Conservation (phyloP, 2,888 invertebrate species). For the Cybosia mesomella region DNA sequence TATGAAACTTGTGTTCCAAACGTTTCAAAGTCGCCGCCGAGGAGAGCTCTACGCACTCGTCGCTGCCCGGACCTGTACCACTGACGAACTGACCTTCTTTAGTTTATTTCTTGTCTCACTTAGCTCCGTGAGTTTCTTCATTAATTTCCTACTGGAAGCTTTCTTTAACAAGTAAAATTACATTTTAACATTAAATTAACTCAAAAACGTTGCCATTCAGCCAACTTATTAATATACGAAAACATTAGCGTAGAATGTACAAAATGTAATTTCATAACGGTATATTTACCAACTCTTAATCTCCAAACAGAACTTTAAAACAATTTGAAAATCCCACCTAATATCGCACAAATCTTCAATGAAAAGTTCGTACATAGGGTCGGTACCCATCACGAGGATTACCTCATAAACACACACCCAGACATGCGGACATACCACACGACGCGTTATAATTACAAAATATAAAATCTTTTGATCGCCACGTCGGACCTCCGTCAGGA, state of each 20-base stretch:
- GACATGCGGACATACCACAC: slow-evolving; percentile 40
- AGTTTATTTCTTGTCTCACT: too few relatives aligned
- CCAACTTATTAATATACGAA: too few relatives aligned
- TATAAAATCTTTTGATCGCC: slow-evolving; percentile 69
- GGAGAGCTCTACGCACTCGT: too few relatives aligned
- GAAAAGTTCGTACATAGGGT: slow-evolving; percentile 1
- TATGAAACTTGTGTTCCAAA: too few relatives aligned
- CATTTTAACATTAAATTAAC: too few relatives aligned
- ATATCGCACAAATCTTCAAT: slow-evolving; percentile 7
- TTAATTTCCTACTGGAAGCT: too few relatives aligned
- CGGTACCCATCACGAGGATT: slow-evolving; percentile 45
- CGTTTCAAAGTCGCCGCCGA: too few relatives aligned
- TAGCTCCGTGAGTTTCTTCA: too few relatives aligned
- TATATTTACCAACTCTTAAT: neutral
- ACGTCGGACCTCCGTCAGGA: slow-evolving; percentile 78
- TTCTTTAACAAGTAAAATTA: too few relatives aligned
- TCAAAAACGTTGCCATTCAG: too few relatives aligned
- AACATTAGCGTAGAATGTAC: neutral
- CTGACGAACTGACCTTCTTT: too few relatives aligned
- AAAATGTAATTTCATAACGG: neutral
- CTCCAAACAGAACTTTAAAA: slow-evolving; percentile 22
- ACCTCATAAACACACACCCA: slow-evolving; percentile 54
- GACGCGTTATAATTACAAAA: slow-evolving; percentile 59
- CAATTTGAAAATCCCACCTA: slow-evolving; percentile 15
- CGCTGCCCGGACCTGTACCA: too few relatives aligned